Evolutionary conservation across 2,888 invertebrate species (phyloP).

Genomic region (Tineola bisselliella): DNA sequence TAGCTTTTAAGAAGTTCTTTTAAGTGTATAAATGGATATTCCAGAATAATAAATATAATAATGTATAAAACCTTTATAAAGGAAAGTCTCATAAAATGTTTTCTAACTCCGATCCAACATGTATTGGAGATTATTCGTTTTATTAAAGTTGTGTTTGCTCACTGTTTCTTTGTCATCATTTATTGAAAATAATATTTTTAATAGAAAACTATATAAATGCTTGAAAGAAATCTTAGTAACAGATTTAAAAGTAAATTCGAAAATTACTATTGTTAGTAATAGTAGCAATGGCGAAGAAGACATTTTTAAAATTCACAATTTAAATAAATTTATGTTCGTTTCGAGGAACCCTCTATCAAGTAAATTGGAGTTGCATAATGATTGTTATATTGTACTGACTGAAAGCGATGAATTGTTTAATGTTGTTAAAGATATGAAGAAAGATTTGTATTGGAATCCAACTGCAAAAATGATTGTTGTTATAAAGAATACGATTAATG

Average conservation of each 20-base stretch:
- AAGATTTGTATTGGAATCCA: constrained; percentile 14
- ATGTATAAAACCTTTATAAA: neutral
- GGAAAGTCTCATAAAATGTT: neutral
- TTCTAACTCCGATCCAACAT: neutral
- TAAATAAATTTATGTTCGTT: neutral
- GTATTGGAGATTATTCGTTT: neutral
- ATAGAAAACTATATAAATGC: neutral
- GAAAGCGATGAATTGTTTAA: neutral
- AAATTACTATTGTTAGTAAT: neutral
- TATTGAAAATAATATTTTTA: neutral
- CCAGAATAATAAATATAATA: neutral
- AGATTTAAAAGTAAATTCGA: neutral
- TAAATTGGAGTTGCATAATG: neutral
- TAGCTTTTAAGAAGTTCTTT: neutral
- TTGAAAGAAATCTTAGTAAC: neutral
- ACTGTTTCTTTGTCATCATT: neutral
- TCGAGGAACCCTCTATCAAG: neutral
- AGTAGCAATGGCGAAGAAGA: neutral
- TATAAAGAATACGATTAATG: neutral
- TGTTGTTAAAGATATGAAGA: neutral
- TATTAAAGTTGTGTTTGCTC: neutral
- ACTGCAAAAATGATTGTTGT: neutral
- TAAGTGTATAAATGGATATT: neutral
- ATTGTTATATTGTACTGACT: neutral
- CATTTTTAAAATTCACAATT: neutral